These are phyloP conservation scores for Mus caroli DNA, from an alignment of 2,797 vertebrate genomes.

Conservation along the genomic window DNA sequence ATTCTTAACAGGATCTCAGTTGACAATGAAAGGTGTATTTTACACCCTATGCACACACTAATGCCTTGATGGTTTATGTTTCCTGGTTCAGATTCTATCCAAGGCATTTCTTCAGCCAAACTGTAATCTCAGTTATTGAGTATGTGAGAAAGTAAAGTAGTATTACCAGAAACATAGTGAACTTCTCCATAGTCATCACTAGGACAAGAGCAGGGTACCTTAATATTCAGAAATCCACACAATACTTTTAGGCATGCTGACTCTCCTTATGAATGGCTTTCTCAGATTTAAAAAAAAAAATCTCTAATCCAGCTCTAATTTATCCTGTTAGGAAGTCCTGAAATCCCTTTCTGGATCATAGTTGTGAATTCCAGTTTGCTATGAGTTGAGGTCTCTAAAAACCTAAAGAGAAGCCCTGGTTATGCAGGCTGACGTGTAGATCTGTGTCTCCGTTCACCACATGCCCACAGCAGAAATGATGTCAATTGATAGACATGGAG, in stretches of 20 bases:
- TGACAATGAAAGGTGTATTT: not conserved
- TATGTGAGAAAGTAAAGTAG: not conserved
- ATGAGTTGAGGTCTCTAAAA: not conserved
- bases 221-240: not conserved
- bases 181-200: not conserved
- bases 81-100: not conserved
- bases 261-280: not conserved
- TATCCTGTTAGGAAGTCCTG: not conserved
- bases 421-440: not conserved
- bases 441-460: not conserved
- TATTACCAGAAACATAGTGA: not conserved
- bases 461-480: not conserved
- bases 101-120: not conserved
- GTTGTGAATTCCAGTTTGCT: not conserved
- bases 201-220: not conserved
- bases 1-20: not conserved
- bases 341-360: not conserved
- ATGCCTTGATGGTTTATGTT: not conserved
- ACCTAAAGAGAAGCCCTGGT: not conserved
- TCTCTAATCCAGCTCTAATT: not conserved
- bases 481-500: not conserved
- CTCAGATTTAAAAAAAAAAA: not conserved
- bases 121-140: not conserved
- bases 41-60: too few species aligned
- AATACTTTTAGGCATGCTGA: not conserved